Evolutionary conservation across 2,888 invertebrate species (phyloP).

Genomic region (Aphidius colemani): DNA sequence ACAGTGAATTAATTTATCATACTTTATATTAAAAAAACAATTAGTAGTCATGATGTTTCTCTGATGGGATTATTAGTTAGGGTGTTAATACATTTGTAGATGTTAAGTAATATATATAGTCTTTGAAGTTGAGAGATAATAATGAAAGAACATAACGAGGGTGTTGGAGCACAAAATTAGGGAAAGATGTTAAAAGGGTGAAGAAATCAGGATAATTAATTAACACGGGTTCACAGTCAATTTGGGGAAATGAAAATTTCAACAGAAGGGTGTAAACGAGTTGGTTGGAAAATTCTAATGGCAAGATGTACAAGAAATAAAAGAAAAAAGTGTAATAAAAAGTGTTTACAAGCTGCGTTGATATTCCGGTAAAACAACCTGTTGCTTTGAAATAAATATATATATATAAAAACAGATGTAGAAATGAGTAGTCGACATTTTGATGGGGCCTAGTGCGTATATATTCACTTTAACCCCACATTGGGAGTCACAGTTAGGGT

Average conservation of each 20-base stretch:
- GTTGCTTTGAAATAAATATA: conserved; percentile 43
- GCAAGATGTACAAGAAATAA: conserved; percentile 16
- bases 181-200: conserved; percentile 31
- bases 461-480: not conserved
- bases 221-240: conserved; percentile 45
- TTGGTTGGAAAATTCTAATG: conserved; percentile 36
- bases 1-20: no score
- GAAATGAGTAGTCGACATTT: conserved; percentile 37
- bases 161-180: conserved; percentile 10
- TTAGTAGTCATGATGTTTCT: not conserved
- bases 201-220: conserved; percentile 49
- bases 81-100: not conserved
- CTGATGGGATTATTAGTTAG: not conserved
- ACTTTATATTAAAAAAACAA: not conserved
- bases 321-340: conserved; percentile 25
- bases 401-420: no score
- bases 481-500: conserved; percentile 27
- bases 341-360: conserved; percentile 24
- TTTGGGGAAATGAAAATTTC: conserved; percentile 30
- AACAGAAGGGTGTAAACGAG: conserved; percentile 47
- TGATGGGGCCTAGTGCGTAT: conserved; percentile 33
- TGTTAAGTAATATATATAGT: not conserved
- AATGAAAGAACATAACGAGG: not conserved
- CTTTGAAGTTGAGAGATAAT: not conserved
- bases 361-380: conserved; percentile 46